These are phyloP conservation scores for Muscicapa striata DNA, from an alignment of 2,797 vertebrate species.

Conservation along the genomic window DNA sequence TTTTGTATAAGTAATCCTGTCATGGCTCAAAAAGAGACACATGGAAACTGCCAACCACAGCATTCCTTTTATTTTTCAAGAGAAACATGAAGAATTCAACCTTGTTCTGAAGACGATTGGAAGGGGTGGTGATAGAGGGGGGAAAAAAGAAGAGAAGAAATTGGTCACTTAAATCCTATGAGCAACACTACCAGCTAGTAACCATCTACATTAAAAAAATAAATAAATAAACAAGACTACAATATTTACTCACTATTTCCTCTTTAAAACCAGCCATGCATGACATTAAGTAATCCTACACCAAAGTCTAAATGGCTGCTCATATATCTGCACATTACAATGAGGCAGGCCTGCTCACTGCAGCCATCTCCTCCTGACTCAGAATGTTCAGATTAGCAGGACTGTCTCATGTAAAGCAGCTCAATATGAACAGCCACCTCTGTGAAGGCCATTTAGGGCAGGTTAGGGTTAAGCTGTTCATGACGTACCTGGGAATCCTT, in stretches of 20 bases:
- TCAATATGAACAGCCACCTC: not conserved
- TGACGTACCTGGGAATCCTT: conserved; percentile 91
- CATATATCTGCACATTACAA: not conserved
- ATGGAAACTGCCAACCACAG: conserved; percentile 55
- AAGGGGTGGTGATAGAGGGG: not conserved
- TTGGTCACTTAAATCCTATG: conserved; percentile 61
- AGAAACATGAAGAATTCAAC: conserved; percentile 69
- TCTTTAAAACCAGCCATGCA: not conserved
- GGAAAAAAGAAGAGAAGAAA: conserved; percentile 63
- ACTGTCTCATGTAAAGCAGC: conserved; percentile 17
- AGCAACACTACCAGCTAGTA: conserved; percentile 37
- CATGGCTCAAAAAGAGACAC: conserved; percentile 52
- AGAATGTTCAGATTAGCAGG: not conserved
- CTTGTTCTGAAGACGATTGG: conserved; percentile 72
- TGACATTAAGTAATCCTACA: not conserved
- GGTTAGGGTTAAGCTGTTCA: not conserved
- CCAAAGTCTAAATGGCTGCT: not conserved
- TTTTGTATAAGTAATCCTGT: conserved; percentile 55
- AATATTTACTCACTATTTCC: not conserved
- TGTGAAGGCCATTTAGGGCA: not conserved
- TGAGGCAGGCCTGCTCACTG: not conserved
- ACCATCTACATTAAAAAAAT: not conserved
- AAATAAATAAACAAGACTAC: not conserved
- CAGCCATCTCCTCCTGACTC: not conserved
- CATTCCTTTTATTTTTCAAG: conserved; percentile 68